Conservation (phyloP, 2,113 vertebrate genomes). For the Aldabrachelys gigantea region DNA sequence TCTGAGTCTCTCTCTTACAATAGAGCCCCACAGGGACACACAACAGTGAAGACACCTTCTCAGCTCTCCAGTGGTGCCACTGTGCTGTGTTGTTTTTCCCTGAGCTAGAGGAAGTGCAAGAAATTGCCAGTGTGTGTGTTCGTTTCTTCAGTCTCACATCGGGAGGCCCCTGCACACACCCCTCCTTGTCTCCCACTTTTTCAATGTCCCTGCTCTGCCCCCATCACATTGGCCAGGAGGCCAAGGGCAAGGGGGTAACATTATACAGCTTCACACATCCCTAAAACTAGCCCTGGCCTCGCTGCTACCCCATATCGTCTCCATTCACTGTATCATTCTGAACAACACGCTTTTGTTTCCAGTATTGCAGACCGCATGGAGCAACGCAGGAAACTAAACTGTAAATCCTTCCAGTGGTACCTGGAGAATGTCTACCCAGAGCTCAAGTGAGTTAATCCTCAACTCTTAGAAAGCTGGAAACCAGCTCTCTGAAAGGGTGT, state of each 20-base stretch:
- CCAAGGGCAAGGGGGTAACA: neutral
- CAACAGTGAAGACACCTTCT: neutral
- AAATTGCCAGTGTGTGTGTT: neutral
- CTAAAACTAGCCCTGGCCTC: neutral
- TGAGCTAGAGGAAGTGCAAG: neutral
- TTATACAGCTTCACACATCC: neutral
- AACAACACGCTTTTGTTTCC: constrained; percentile 47
- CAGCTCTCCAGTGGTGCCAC: neutral
- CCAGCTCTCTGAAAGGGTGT: neutral
- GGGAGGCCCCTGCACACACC: neutral
- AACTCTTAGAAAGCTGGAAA: neutral
- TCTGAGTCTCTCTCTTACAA: neutral
- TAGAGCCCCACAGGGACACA: neutral
- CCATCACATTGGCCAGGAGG: neutral
- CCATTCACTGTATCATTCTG: constrained; percentile 7
- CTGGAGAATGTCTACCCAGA: constrained; percentile 97
- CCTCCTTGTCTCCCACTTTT: neutral
- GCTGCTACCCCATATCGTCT: neutral
- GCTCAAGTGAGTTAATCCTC: constrained; percentile 88
- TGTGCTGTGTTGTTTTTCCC: fast-evolving
- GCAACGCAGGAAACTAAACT: constrained; percentile 91
- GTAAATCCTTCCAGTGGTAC: constrained; percentile 98
- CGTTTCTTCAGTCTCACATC: neutral
- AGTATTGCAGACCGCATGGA: constrained; percentile 91
- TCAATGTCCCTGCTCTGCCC: neutral